These are phyloP conservation scores for Elymnias hypermnestra DNA, from an alignment of 1,140 invertebrate genomes.

Conservation along the genomic window DNA sequence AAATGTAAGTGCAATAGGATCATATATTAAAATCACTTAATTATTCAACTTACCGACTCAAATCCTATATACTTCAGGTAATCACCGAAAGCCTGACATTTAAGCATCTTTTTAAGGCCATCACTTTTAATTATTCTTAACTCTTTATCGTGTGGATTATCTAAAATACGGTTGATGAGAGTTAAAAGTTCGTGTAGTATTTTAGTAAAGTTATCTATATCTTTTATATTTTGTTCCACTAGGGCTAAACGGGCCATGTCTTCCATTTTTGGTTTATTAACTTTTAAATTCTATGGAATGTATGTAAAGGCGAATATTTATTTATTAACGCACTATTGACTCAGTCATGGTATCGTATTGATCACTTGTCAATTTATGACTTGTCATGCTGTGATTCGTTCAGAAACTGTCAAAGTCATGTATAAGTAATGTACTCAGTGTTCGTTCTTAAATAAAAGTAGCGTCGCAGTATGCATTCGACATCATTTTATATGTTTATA, in stretches of 20 bases:
- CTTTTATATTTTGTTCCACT: conserved; percentile 44
- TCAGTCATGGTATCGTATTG: conserved; percentile 6
- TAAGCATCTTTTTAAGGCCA: conserved; percentile 29
- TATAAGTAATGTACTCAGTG: too few species aligned
- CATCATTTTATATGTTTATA: too few species aligned
- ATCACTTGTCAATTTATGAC: conserved; percentile 30
- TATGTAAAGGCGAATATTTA: conserved; percentile 12
- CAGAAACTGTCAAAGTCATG: conserved; percentile 19
- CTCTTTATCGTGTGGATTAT: conserved; percentile 48
- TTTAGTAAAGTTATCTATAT: conserved; percentile 41
- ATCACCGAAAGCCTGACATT: conserved; percentile 36
- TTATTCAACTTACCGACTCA: conserved; percentile 32
- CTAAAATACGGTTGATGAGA: conserved; percentile 48
- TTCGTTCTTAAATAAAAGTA: too few species aligned
- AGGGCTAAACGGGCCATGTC: conserved; percentile 56
- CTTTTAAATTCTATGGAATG: conserved; percentile 21
- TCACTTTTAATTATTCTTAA: conserved; percentile 36
- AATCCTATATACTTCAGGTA: conserved; percentile 62
- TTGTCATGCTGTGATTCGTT: conserved; percentile 32
- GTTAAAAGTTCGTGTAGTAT: conserved; percentile 43
- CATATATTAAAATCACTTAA: too few species aligned
- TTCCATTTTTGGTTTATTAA: conserved; percentile 44
- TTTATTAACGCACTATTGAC: conserved; percentile 18
- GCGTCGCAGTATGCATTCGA: too few species aligned
- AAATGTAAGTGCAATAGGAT: too few species aligned